Conservation (phyloP, 2,113 vertebrate species). For the Melanostigma gelatinosum region DNA sequence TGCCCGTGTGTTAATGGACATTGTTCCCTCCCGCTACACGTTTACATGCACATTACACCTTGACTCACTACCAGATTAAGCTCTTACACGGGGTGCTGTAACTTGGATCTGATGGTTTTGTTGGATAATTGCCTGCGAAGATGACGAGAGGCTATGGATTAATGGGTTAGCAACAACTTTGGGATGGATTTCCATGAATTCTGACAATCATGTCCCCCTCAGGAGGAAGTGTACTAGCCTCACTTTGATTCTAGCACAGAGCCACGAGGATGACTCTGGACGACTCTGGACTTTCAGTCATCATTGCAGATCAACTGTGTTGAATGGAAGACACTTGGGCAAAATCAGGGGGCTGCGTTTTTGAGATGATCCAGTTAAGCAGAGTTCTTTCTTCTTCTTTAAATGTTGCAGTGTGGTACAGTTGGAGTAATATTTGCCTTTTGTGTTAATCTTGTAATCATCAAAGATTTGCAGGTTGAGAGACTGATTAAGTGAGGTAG, state of each 20-base stretch:
- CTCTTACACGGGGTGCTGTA: neutral
- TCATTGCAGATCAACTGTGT: neutral
- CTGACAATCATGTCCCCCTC: neutral
- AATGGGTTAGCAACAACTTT: neutral
- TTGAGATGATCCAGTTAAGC: neutral
- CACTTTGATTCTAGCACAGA: neutral
- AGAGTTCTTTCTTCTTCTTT: neutral
- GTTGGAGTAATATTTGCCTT: conserved; percentile 4
- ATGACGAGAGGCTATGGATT: neutral
- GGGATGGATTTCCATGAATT: neutral
- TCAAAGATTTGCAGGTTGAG: conserved; percentile 17
- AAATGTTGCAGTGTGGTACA: neutral
- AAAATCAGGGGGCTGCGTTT: neutral
- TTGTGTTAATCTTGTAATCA: conserved; percentile 11
- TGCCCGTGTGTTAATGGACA: conserved; percentile 48
- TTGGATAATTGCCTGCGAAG: neutral
- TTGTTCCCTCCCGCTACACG: conserved; percentile 6
- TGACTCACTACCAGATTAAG: neutral
- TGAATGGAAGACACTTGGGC: neutral
- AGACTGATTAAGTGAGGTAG: conserved; percentile 7
- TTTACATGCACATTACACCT: neutral
- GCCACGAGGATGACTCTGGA: no score
- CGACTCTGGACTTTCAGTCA: no score
- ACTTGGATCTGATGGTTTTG: neutral
- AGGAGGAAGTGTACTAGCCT: neutral